phyloP scores from a whole-genome alignment of 2,797 vertebrate genomes.

The Coregonus suidteri region DNA sequence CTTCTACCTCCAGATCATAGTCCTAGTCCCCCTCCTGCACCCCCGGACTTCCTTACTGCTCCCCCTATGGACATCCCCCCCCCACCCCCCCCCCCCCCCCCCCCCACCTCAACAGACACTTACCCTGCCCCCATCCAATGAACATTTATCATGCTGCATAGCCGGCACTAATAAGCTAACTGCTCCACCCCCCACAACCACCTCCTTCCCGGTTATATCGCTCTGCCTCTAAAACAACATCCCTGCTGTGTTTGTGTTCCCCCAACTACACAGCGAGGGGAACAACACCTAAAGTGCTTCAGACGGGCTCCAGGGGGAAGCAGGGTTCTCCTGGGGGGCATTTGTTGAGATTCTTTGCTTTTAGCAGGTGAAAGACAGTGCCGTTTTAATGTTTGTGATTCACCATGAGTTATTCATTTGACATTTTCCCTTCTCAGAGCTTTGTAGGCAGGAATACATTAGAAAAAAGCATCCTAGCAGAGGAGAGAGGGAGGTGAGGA shows the following conservation, averaged over 20 bases:
- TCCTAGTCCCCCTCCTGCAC: too few relatives aligned
- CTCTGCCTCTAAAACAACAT: slow-evolving; percentile 14
- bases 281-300: slow-evolving; percentile 37
- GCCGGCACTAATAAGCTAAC: too few relatives aligned
- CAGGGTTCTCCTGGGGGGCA: slow-evolving; percentile 49
- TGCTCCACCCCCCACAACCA: too few relatives aligned
- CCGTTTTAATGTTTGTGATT: slow-evolving; percentile 50
- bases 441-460: slow-evolving; percentile 73
- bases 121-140: too few relatives aligned
- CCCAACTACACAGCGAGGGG: slow-evolving; percentile 37
- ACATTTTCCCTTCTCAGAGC: slow-evolving; percentile 59
- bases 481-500: slow-evolving; percentile 12
- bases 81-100: too few relatives aligned
- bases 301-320: slow-evolving; percentile 23
- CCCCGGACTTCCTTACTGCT: too few relatives aligned
- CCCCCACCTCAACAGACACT: too few relatives aligned
- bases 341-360: slow-evolving; percentile 66
- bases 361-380: slow-evolving; percentile 71
- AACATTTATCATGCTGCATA: too few relatives aligned
- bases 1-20: too few relatives aligned
- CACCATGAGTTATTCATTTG: slow-evolving; percentile 71
- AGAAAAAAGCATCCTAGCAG: slow-evolving; percentile 49
- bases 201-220: not conserved
- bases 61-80: too few relatives aligned
- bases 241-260: slow-evolving; percentile 36